Percentiles rank a stretch among this genome's conserved stretches.
Conservation (phyloP, 2,113 vertebrate species). For the Albula goreensis region DNA sequence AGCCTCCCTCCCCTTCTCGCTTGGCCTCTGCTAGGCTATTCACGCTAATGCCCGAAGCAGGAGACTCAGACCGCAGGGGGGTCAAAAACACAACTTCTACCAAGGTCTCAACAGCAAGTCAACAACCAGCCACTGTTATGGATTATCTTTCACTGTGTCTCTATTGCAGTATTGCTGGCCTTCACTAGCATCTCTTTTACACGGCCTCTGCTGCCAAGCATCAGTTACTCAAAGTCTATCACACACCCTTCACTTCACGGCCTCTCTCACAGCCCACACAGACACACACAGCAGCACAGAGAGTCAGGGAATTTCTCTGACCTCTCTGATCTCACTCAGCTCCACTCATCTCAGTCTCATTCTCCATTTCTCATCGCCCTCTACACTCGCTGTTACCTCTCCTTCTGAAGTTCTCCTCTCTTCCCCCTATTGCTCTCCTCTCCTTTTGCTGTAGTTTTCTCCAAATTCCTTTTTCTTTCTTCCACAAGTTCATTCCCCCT, state of each 20-base stretch:
- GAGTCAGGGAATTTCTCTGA: not conserved
- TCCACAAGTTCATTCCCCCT: not conserved
- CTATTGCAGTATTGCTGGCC: too few species aligned
- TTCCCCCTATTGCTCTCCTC: not conserved
- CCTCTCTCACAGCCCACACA: not conserved
- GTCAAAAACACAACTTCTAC: constrained; percentile 76
- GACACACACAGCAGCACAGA: not conserved
- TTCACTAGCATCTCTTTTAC: not conserved
- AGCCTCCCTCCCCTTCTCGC: constrained; percentile 41
- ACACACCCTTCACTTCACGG: not conserved
- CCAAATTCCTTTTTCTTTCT: not conserved
- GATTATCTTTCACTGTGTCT: not conserved
- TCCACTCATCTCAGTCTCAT: too few species aligned
- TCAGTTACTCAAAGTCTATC: not conserved
- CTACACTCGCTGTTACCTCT: not conserved
- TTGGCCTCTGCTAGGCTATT: constrained; percentile 65
- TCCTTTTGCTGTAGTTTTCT: not conserved
- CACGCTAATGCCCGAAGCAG: constrained; percentile 63
- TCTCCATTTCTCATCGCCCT: too few species aligned
- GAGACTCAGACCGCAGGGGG: constrained; percentile 68
- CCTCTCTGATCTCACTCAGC: too few species aligned
- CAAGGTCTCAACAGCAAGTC: constrained; percentile 56
- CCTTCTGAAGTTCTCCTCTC: not conserved
- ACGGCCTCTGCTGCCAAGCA: not conserved
- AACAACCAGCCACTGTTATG: not conserved